Percentiles rank a stretch among this genome's conserved stretches.
These are phyloP conservation scores for Eriosoma lanigerum DNA, from an alignment of 1,140 invertebrate species.

Conservation along the genomic window DNA sequence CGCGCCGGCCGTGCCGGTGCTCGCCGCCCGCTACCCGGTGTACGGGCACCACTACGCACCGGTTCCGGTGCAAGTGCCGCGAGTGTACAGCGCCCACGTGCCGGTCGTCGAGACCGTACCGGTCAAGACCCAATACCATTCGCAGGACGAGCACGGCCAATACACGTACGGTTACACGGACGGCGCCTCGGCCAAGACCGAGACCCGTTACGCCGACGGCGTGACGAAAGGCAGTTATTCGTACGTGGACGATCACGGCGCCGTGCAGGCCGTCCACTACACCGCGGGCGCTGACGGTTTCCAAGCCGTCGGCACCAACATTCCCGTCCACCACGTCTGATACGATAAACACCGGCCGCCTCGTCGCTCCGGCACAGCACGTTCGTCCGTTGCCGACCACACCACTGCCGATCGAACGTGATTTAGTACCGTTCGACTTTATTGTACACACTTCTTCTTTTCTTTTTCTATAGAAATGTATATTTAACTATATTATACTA, in stretches of 20 bases:
- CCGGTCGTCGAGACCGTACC: background rate
- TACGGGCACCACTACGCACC: background rate
- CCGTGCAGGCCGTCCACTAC: slow-evolving; percentile 66
- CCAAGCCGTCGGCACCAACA: slow-evolving; percentile 67
- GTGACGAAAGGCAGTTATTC: slow-evolving; percentile 67
- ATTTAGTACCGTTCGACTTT: background rate
- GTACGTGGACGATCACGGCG: slow-evolving; percentile 67
- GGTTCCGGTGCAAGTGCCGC: background rate
- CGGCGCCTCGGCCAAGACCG: slow-evolving; percentile 66
- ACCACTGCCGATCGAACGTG: background rate
- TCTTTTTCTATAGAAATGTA: background rate
- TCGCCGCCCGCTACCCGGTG: background rate
- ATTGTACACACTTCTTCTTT: background rate
- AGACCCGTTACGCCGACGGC: slow-evolving; percentile 66
- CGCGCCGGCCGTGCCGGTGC: background rate
- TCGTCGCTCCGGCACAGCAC: too few species aligned
- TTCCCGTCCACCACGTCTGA: slow-evolving; percentile 58
- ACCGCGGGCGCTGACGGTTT: slow-evolving; percentile 66
- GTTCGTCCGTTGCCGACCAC: too few species aligned
- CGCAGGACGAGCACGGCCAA: slow-evolving; percentile 67
- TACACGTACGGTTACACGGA: slow-evolving; percentile 69
- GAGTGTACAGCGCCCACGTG: background rate
- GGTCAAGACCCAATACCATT: slow-evolving; percentile 60
- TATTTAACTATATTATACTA: background rate
- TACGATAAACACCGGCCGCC: background rate